phyloP scores from a whole-genome alignment of 2,113 vertebrate genomes.

The Mesoclemmys tuberculata region DNA sequence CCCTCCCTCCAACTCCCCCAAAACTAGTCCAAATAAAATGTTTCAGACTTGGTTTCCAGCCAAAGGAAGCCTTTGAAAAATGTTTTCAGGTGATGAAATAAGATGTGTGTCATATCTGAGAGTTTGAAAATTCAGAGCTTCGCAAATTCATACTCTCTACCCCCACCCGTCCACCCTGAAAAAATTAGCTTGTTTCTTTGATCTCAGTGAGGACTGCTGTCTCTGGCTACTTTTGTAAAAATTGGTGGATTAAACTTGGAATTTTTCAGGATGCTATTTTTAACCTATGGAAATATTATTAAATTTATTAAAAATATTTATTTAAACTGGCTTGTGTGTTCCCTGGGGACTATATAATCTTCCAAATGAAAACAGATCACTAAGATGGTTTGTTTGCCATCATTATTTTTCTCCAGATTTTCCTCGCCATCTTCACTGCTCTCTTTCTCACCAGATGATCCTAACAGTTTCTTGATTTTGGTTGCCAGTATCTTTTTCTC shows the following conservation, averaged over 20 bases:
- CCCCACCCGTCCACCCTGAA: not conserved
- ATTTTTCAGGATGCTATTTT: constrained; percentile 33
- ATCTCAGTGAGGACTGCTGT: not conserved
- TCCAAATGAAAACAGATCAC: not conserved
- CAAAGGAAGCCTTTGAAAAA: constrained; percentile 9
- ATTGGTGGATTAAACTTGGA: not conserved
- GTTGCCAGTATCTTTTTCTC: not conserved
- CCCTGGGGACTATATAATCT: not conserved
- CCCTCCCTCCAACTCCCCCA: constrained; percentile 23
- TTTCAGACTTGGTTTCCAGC: constrained; percentile 15
- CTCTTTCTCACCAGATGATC: not conserved
- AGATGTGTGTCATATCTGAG: constrained; percentile 22
- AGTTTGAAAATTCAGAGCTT: not conserved
- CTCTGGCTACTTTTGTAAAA: not conserved
- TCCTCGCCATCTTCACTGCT: not conserved
- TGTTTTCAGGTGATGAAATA: constrained; percentile 7
- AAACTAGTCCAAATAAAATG: constrained; percentile 15
- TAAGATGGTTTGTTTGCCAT: not conserved
- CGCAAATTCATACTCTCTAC: not conserved
- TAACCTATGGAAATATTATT: not conserved
- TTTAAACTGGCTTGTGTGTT: not conserved
- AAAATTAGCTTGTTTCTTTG: not conserved
- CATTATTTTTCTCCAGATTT: not conserved
- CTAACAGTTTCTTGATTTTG: not conserved
- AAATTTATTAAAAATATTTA: not conserved